Evolutionary conservation across 2,113 vertebrate genomes (phyloP).

Genomic region (Cyanoderma ruficeps): DNA sequence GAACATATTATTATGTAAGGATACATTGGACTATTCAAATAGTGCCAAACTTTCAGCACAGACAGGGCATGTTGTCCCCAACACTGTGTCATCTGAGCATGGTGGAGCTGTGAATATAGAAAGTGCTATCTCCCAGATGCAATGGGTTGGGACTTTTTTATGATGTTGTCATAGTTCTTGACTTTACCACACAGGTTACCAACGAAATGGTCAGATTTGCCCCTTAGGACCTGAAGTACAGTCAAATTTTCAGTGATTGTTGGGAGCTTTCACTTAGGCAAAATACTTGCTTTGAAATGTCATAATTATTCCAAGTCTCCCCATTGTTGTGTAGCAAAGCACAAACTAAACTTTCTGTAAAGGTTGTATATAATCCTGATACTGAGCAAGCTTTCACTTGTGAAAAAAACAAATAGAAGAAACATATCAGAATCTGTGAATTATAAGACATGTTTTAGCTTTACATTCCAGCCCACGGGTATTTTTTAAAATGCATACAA

Average conservation of each 20-base stretch:
- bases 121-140: not conserved
- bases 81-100: not conserved
- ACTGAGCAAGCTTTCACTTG: not conserved
- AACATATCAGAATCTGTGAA: not conserved
- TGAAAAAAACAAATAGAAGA: not conserved
- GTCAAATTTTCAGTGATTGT: not conserved
- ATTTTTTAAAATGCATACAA: not conserved
- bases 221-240: not conserved
- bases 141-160: not conserved
- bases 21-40: not conserved
- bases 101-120: not conserved
- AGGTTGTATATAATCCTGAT: not conserved
- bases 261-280: not conserved
- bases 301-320: not conserved
- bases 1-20: not conserved
- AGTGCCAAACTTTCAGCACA: not conserved
- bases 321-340: not conserved
- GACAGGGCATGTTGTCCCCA: not conserved
- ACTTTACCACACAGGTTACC: not conserved
- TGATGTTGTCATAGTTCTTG: not conserved
- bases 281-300: not conserved
- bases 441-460: not conserved
- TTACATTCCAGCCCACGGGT: not conserved
- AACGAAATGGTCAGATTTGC: not conserved
- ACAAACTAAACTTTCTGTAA: not conserved